Evolutionary conservation across 2,113 vertebrate species (phyloP), one percentile per base, ranked within the genome.

Genomic region (Nannospalax galili): DNA sequence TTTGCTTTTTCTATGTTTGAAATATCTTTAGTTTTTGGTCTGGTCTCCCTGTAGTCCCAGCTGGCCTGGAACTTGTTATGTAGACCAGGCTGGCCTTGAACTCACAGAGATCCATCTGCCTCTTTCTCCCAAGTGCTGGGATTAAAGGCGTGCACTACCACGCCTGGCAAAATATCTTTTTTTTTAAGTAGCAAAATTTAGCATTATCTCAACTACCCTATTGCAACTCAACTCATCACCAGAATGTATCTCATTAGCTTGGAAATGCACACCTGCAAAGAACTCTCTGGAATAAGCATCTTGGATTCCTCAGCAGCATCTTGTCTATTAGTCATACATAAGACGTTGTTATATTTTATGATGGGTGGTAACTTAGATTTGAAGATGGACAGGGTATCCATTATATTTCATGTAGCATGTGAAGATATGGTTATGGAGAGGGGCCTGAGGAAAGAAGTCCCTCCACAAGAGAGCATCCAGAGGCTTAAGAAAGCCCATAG

Each of bases 371-470:
- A 81, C 26, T 52, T 81, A 17, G 45, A 73, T 48, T 11, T 60
- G 22, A 73, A 93, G 37, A 79, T 0, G n/a, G 17, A 22, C 14
- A 22, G 35, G 3, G 28, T 77, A 26, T 28, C 58, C 19, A 48
- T 77, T 14, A 42, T n/a, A 40, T 42, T 32, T 73, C 20, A 20
- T 11, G 28, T 80, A 74, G 58, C 42, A 2, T 2, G 8, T 11
- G 37, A 56, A 40, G 40, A n/a, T 9, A 1, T 16, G 40, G 42
- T 32, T 30, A 62, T 1, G 42, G 42, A 15, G 2, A 1, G 42
- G 1, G 2, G 15, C 5, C 2, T 26, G 12, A 22, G 45, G 35
- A 28, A 3, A 30, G 4, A 7, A 32, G 9, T 3, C 0, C 65
- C 60, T n/a, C 62, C 67, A 70, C 0, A n/a, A 64, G 40, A 8